phyloP scores from a whole-genome alignment of 1,140 invertebrate species.

The Alviniconcha marisindica region DNA sequence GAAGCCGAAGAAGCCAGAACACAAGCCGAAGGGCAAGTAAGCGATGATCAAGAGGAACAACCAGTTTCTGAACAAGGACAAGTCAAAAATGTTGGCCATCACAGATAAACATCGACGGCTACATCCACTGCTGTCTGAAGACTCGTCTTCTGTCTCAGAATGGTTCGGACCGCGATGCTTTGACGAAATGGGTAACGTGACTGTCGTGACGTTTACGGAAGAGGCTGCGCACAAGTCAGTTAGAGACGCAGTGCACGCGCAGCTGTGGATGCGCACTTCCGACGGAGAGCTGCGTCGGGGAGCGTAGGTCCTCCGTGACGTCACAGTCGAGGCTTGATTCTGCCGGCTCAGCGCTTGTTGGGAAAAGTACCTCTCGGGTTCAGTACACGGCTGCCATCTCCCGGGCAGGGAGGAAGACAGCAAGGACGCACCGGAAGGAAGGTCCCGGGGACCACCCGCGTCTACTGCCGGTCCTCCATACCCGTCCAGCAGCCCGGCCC shows the following conservation, averaged over 20 bases:
- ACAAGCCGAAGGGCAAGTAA: conserved; percentile 26
- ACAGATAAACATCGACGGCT: neutral
- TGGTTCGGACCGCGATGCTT: neutral
- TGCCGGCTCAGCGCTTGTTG: too few species aligned
- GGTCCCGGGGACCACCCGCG: neutral
- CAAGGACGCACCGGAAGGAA: neutral
- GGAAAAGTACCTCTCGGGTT: too few species aligned
- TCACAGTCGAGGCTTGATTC: too few species aligned
- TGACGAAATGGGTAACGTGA: too few species aligned
- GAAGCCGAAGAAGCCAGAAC: conserved; percentile 21
- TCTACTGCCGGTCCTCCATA: neutral
- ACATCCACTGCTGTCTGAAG: neutral
- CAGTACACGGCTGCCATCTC: too few species aligned
- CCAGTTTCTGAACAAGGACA: conserved; percentile 27
- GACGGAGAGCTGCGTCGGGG: neutral
- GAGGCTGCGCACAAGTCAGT: conserved; percentile 21
- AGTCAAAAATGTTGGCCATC: conserved; percentile 24
- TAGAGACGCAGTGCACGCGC: neutral
- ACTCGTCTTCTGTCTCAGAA: neutral
- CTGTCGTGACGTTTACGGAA: neutral
- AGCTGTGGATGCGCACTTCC: neutral
- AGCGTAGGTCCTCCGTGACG: neutral
- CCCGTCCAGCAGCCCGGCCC: too few species aligned
- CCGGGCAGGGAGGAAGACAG: neutral
- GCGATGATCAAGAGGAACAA: conserved; percentile 27